Evolutionary conservation across 2,797 vertebrate genomes (phyloP), one percentile per base, ranked within the genome.

Genomic region (Etheostoma perlongum): DNA sequence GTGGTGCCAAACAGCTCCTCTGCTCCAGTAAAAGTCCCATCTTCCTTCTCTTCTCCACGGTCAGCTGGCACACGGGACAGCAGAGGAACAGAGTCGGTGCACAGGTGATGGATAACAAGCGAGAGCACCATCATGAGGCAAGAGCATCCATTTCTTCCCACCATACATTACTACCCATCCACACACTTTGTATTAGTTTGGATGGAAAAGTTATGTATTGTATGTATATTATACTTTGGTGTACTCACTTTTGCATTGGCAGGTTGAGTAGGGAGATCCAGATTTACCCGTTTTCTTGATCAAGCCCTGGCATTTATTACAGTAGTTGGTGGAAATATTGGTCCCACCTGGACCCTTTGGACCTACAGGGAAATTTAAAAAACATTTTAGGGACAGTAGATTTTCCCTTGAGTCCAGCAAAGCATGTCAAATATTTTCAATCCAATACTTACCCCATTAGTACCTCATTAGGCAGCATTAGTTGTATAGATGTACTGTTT

Each of bases 1-100:
- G 97, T 98, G 94, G 97, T 97, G 95, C 97, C 97, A 86, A 99
- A 99, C 93, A 99, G 96, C 94, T 99, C 98, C 95, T 99, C 98
- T 25, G 97, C 97, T 92, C 96, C 96, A 11, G 90, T 61, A 72
- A 94, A 94, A 86, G 95, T 90, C 88, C 95, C 93, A 72, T 97
- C 96, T 92, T 97, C 97, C 93, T 97, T 97, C 95, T 95, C 95
- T 92, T 96, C 96, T 93, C 94, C 95, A 85, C 96, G 90, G 94
- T 95, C 95, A 95, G 96, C 97, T 98, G 95, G 95, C 92, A 95
- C 91, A 94, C 93, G 74, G 94, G 93, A 95, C 91, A 94, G 72
- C 53, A 60, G 16, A 19, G 40, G 59, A 62, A 44, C 4, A 58
- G 11, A 67, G 72, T 77, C 54, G 57, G 69, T 15, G 25, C 27